Percentiles rank a stretch among this genome's conserved stretches.
Evolutionary conservation across 2,797 vertebrate species (phyloP).

Genomic region (Pangasius larnaudii): DNA sequence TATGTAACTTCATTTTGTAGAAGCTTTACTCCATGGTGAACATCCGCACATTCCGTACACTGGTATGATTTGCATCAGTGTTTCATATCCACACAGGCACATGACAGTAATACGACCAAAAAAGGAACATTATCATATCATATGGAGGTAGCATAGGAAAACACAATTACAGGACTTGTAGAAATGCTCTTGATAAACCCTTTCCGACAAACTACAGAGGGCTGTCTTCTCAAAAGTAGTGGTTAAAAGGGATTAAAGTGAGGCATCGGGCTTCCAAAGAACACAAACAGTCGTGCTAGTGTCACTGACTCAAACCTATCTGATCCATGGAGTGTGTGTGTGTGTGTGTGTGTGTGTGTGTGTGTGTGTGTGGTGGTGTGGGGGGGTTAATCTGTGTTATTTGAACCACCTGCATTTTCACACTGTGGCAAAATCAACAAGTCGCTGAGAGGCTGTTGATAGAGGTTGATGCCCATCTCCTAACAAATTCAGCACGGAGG

Average conservation of each 20-base stretch:
- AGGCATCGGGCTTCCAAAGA: constrained; percentile 58
- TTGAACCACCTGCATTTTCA: constrained; percentile 73
- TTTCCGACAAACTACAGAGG: background rate
- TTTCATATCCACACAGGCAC: constrained; percentile 44
- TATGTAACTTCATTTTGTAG: constrained; percentile 28
- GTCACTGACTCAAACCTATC: constrained; percentile 61
- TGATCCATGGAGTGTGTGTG: constrained; percentile 55
- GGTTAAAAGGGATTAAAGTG: constrained; percentile 51
- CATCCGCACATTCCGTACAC: constrained; percentile 38
- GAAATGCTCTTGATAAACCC: constrained; percentile 34
- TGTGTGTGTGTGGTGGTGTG: background rate
- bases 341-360: constrained; percentile 31
- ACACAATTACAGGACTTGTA: constrained; percentile 6
- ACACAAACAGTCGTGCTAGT: constrained; percentile 58
- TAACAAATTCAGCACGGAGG: constrained; percentile 66
- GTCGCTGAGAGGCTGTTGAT: constrained; percentile 63
- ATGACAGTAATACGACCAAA: constrained; percentile 4
- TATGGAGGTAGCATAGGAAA: constrained; percentile 8
- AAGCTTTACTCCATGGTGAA: constrained; percentile 34
- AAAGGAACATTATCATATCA: constrained; percentile 30
- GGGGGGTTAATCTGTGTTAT: constrained; percentile 55
- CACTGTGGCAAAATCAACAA: constrained; percentile 74
- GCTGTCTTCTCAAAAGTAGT: background rate
- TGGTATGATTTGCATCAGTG: constrained; percentile 28
- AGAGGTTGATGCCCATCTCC: constrained; percentile 70